Base-by-base conservation (phyloP, 2,888 invertebrate species). In the Perithous albicinctus region DNA sequence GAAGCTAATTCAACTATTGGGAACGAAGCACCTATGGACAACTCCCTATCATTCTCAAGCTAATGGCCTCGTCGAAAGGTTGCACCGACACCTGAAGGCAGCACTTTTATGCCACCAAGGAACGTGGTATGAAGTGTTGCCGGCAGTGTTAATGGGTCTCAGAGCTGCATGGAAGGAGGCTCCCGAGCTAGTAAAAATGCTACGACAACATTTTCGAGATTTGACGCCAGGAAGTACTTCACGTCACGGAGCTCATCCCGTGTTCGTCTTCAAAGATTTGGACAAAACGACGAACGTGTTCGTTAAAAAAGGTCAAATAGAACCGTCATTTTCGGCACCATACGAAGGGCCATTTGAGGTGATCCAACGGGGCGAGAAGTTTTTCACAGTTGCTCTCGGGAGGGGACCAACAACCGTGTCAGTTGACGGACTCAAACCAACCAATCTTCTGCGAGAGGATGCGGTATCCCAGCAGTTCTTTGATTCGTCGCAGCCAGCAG, bases 121-220 rank as follows among this genome's bases (percentile, higher is more conserved):
- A 20, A 43, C 72, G 7, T 88, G 87, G 88, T 84, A 81, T 4
- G 86, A 87, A 51, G 75, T 61, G 1, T 78, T 89, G 1, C 87
- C 88, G 2, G 70, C 81, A 2, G 84, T 89, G 26, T 74, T 88
- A 1, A 66, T 88, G 10, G 88, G 87, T 5, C 84, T 89, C 12
- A 75, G 88, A 46, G 61, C 85, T n/a, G 85, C 87, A 1, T 88
- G 87, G 18, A 72, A 85, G 0, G 85, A 87, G 0, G 48, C 32
- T 23, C 51, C 51, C 1, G 29, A 26, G 12, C 48, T 63, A 2
- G 61, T 38, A 10, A 38, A 38, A 38, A 63, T 18, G 35, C 23
- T 61, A 43, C 23, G 56, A 54, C n/a, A 54, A 3, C 23, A 67
- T 4, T 63, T 51, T 18, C 29, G 46, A 18, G 63, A 63, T 38